These are phyloP conservation scores for Adrianichthys oophorus DNA, from an alignment of 2,797 vertebrate species.

Conservation along the genomic window DNA sequence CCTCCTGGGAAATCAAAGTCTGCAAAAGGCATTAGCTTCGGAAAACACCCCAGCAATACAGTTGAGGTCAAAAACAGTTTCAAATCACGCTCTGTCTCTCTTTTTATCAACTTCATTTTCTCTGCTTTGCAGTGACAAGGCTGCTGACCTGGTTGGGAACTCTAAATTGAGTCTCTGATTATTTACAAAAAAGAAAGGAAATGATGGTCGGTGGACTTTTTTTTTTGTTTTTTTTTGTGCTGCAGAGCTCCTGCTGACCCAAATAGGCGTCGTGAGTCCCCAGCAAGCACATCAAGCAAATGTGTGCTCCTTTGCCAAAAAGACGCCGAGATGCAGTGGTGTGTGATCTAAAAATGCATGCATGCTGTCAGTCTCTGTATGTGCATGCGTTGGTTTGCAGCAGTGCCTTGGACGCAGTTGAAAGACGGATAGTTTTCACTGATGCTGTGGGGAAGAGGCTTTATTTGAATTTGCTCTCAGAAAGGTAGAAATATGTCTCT, in stretches of 20 bases:
- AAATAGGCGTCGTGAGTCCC: conserved; percentile 73
- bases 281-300: conserved; percentile 63
- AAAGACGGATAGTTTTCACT: conserved; percentile 45
- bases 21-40: conserved; percentile 1
- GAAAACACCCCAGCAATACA: background rate
- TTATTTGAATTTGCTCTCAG: conserved; percentile 5
- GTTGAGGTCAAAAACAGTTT: conserved; percentile 10
- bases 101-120: conserved; percentile 48
- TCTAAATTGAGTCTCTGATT: conserved; percentile 22
- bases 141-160: conserved; percentile 37
- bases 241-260: conserved; percentile 65
- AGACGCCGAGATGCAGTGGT: conserved; percentile 52
- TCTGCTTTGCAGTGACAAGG: conserved; percentile 23
- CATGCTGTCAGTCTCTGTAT: conserved; percentile 15
- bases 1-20: conserved; percentile 37
- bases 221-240: conserved; percentile 41
- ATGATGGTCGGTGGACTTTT: conserved; percentile 56
- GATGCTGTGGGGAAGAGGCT: conserved; percentile 26
- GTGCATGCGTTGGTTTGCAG: conserved; percentile 28
- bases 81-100: conserved; percentile 15
- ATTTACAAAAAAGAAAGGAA: conserved; percentile 45
- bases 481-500: conserved; percentile 9
- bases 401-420: conserved; percentile 51
- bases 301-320: conserved; percentile 67
- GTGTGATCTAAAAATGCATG: conserved; percentile 34